Evolutionary conservation across 2,113 vertebrate genomes (phyloP).

Genomic region (Caracal caracal): DNA sequence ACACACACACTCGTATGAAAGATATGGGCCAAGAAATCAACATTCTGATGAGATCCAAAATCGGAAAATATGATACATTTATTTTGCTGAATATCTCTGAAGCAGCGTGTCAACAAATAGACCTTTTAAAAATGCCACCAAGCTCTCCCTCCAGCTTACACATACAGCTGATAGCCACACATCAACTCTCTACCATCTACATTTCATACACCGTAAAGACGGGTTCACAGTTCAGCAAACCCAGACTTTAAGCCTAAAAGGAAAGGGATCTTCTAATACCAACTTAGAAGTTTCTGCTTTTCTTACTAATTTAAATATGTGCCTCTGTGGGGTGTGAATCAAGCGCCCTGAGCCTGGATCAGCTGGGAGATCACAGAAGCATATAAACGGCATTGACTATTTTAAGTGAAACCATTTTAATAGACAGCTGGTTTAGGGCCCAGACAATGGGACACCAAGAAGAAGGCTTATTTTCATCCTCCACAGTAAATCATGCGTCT

Average conservation of each 20-base stretch:
- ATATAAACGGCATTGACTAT: constrained; percentile 71
- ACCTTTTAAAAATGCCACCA: neutral
- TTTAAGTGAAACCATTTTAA: constrained; percentile 81
- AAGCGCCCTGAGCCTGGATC: constrained; percentile 55
- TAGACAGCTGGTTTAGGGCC: constrained; percentile 78
- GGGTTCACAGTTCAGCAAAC: constrained; percentile 21
- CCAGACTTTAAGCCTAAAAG: neutral
- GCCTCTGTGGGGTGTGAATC: constrained; percentile 30
- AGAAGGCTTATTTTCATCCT: constrained; percentile 76
- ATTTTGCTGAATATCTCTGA: neutral
- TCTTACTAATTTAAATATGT: constrained; percentile 61
- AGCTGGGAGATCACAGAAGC: constrained; percentile 75
- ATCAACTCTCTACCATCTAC: neutral
- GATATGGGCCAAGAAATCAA: neutral
- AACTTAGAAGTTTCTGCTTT: constrained; percentile 58
- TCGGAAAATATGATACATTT: neutral
- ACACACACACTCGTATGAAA: neutral
- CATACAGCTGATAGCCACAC: neutral
- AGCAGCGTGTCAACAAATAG: neutral
- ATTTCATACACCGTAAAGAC: neutral
- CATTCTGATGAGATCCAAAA: neutral
- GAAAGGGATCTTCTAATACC: neutral
- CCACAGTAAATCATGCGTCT: constrained; percentile 71
- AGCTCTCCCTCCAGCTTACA: neutral
- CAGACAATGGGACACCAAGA: constrained; percentile 74